phyloP scores from a whole-genome alignment of 2,797 vertebrate species.

The Centropyge bicolor region DNA sequence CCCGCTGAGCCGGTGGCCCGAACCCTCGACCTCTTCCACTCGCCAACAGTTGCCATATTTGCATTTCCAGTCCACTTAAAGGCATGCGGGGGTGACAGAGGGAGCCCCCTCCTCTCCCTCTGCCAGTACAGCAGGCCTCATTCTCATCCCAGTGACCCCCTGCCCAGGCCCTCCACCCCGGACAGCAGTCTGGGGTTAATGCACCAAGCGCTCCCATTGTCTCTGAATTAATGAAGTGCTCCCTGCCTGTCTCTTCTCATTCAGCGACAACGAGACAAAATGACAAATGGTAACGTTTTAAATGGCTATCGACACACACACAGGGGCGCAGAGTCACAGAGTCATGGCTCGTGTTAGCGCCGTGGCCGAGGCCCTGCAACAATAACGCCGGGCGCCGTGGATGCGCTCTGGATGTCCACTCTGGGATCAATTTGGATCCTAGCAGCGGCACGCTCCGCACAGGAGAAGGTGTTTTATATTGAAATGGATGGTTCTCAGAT shows the following conservation, averaged over 20 bases:
- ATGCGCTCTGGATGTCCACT: constrained; percentile 46
- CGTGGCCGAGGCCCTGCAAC: constrained; percentile 35
- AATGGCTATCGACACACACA: constrained; percentile 69
- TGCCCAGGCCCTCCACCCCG: constrained; percentile 57
- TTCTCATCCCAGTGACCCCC: constrained; percentile 80
- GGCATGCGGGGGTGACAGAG: constrained; percentile 30
- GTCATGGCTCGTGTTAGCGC: constrained; percentile 46
- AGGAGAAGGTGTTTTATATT: constrained; percentile 56
- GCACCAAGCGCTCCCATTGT: constrained; percentile 81
- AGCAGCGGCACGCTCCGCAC: constrained; percentile 20
- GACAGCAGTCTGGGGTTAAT: constrained; percentile 82
- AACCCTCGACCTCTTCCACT: constrained; percentile 80
- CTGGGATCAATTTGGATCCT: constrained; percentile 58
- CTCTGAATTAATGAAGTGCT: constrained; percentile 83
- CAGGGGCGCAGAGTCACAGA: constrained; percentile 57
- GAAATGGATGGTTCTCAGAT: constrained; percentile 71
- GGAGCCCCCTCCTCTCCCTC: constrained; percentile 45
- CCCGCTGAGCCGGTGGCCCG: constrained; percentile 69
- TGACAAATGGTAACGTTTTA: constrained; percentile 71
- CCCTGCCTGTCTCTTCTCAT: constrained; percentile 74
- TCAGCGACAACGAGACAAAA: constrained; percentile 69
- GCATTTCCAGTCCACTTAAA: constrained; percentile 80
- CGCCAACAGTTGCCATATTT: constrained; percentile 82
- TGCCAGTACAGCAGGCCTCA: constrained; percentile 77
- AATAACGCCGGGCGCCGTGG: constrained; percentile 32